Percentiles rank a stretch among this genome's conserved stretches.
Evolutionary conservation across 1,140 invertebrate species (phyloP).

Genomic region (Pissodes strobi): DNA sequence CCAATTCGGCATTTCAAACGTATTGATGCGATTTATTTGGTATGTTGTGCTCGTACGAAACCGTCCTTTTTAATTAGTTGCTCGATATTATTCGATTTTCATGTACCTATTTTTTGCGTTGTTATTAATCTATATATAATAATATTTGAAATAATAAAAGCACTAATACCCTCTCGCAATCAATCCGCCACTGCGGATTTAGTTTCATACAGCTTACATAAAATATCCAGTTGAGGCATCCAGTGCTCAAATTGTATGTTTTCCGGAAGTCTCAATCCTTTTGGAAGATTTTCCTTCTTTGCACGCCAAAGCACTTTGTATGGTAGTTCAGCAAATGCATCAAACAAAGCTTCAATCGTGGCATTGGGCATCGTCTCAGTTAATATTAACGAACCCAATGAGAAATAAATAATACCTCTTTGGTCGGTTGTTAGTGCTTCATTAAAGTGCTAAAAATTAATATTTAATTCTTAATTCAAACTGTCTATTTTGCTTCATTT

Average conservation of each 20-base stretch:
- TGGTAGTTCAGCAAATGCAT: conserved; percentile 62
- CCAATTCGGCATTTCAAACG: too few species aligned
- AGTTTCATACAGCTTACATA: conserved; percentile 56
- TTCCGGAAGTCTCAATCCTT: conserved; percentile 52
- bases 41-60: too few species aligned
- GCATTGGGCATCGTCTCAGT: conserved; percentile 52
- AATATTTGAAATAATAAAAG: too few species aligned
- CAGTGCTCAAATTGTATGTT: conserved; percentile 68
- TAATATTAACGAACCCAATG: conserved; percentile 56
- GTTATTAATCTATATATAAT: too few species aligned
- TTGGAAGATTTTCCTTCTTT: conserved; percentile 54
- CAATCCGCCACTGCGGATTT: too few species aligned
- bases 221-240: conserved; percentile 72
- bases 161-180: too few species aligned
- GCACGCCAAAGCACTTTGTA: conserved; percentile 70
- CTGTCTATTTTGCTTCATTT: too few species aligned
- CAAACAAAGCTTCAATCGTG: conserved; percentile 55
- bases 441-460: conserved; percentile 43
- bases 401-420: conserved; percentile 57
- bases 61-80: too few species aligned
- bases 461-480: too few species aligned
- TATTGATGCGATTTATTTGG: too few species aligned
- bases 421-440: conserved; percentile 39
- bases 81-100: too few species aligned
- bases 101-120: too few species aligned